Evolutionary conservation across 1,140 invertebrate genomes (phyloP).

Genomic region (Sinella curviseta): DNA sequence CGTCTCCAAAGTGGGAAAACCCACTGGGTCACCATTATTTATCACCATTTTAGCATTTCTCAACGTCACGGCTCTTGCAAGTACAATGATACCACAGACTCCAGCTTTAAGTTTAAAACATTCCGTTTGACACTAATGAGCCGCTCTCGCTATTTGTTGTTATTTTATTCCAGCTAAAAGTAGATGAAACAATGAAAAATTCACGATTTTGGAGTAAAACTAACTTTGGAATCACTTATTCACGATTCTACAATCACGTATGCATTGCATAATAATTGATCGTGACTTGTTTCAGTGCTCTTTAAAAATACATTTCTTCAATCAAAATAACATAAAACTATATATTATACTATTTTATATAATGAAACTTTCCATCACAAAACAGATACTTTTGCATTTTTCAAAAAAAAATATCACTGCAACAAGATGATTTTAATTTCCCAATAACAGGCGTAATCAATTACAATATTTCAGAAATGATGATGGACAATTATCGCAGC

Average conservation of each 20-base stretch:
- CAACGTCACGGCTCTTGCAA: background rate
- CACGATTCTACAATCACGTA: background rate
- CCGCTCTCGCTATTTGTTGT: background rate
- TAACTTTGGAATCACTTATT: background rate
- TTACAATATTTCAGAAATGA: no score
- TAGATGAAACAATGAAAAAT: no score
- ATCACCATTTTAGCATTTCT: slow-evolving; percentile 23
- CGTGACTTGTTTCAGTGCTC: slow-evolving; percentile 11
- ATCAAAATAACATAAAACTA: no score
- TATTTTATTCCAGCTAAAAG: background rate
- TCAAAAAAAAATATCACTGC: no score
- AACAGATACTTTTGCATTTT: no score
- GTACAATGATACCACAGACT: background rate
- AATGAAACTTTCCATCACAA: no score
- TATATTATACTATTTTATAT: no score
- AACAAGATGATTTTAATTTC: no score
- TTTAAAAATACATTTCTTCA: no score
- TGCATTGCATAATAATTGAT: slow-evolving; percentile 1
- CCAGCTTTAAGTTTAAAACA: background rate
- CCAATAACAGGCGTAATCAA: no score
- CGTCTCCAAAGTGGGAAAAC: slow-evolving; percentile 13
- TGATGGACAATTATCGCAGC: no score
- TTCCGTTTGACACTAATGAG: background rate
- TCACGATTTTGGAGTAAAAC: no score
- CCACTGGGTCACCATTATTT: slow-evolving; percentile 11